A percentile compares a stretch with the other conserved stretches of the same genome.
These are phyloP conservation scores for Drosophila robusta DNA, from an alignment of 2,888 invertebrate genomes.

Conservation along the genomic window DNA sequence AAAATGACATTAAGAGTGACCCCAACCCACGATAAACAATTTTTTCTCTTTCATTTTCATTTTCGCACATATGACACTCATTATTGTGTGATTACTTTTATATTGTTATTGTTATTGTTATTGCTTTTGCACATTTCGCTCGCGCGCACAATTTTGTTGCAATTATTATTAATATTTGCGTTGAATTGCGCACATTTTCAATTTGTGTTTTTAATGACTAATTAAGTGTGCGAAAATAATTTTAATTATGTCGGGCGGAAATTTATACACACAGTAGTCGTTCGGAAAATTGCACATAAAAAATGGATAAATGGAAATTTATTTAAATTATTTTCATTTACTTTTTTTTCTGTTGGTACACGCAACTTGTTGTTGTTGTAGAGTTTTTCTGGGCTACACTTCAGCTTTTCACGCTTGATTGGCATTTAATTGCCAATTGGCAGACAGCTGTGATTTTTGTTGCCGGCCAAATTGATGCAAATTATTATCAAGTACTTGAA, in stretches of 20 bases:
- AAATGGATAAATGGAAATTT: slow-evolving; percentile 41
- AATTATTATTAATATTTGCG: slow-evolving; percentile 69
- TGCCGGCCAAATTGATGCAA: slow-evolving; percentile 22
- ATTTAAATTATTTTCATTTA: slow-evolving; percentile 44
- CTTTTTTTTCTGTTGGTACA: slow-evolving; percentile 11
- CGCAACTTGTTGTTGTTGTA: slow-evolving; percentile 18
- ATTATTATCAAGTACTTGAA: slow-evolving; percentile 27
- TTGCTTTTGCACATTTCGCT: slow-evolving; percentile 31
- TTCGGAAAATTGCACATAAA: slow-evolving; percentile 49
- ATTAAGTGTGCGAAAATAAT: slow-evolving; percentile 81
- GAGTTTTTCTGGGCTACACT: slow-evolving; percentile 37
- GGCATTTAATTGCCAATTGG: slow-evolving; percentile 74
- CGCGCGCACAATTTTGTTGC: slow-evolving; percentile 52
- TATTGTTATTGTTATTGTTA: slow-evolving; percentile 49
- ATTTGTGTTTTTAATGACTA: slow-evolving; percentile 80
- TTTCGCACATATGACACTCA: slow-evolving; percentile 65
- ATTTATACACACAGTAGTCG: slow-evolving; percentile 55
- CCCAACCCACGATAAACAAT: not conserved
- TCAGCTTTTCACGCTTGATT: slow-evolving; percentile 72
- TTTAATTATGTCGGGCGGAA: slow-evolving; percentile 68
- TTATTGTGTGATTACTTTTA: slow-evolving; percentile 65
- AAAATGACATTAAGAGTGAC: slow-evolving; percentile 11
- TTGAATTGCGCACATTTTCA: slow-evolving; percentile 61
- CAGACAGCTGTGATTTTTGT: slow-evolving; percentile 54
- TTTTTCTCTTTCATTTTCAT: slow-evolving; percentile 6